Evolutionary conservation across 2,797 vertebrate genomes (phyloP), one percentile per base, ranked within the genome.

Genomic region (Sparidentex hasta): DNA sequence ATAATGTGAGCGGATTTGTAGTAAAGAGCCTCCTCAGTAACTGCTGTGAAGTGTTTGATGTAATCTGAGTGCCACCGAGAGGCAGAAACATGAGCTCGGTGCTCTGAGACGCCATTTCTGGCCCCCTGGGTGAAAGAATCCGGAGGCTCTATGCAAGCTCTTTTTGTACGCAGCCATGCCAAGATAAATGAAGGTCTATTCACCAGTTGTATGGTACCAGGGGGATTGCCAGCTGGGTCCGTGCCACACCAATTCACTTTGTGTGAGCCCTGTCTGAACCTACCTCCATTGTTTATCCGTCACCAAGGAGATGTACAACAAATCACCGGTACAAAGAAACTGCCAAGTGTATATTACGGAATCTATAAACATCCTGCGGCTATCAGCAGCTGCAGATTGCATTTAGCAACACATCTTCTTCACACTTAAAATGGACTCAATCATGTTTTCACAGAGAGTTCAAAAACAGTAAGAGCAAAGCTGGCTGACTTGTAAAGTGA

Each of bases 131-230:
- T 83, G 62, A 84, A 88, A 64, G 63, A 88, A 88, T 91, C 74
- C 74, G 67, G 71, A 41, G 47, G 71, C 81, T 79, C 27, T 29
- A 18, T 59, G 68, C 27, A 1, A 74, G 71, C 67, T 80, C 77
- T 81, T 80, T 82, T 81, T 87, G 74, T 82, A 63, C 65, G 17
- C 55, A 78, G 81, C 29, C 71, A 23, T 84, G 83, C 80, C 63
- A 86, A 87, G 76, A 92, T 90, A 88, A 92, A 92, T 85, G 76
- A 84, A 64, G 41, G 65, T 76, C 87, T 88, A 77, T 92, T 91
- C 81, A 84, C 54, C 59, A 72, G 66, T 65, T 74, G 71, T 81
- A 74, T 84, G 55, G 38, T 66, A 70, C 78, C 27, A 3, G 43
- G 25, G 51, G 70, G 69, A 61, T 57, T 89, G 88, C 88, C 89